A percentile compares a stretch with the other conserved stretches of the same genome.
These are phyloP conservation scores for Actinernus sp. DNA, from an alignment of 92 coral and sea anemone genomes.

Conservation along the genomic window DNA sequence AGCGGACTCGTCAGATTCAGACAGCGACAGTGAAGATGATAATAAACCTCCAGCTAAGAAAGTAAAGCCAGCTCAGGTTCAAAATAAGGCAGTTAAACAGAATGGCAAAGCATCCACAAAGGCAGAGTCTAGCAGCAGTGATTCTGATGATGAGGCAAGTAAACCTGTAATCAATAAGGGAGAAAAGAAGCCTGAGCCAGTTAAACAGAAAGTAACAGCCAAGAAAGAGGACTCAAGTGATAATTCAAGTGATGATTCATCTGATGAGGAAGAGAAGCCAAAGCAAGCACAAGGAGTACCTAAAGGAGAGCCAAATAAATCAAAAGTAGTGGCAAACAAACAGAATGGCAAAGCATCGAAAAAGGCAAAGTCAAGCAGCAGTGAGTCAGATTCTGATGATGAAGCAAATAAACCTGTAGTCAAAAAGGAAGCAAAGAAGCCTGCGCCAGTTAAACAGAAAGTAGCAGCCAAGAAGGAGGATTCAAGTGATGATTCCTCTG, in stretches of 20 bases:
- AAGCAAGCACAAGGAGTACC: background rate
- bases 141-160: constrained; percentile 57
- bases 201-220: constrained; percentile 14
- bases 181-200: constrained; percentile 10
- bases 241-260: constrained; percentile 42
- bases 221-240: constrained; percentile 48
- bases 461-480: constrained; percentile 35
- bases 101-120: background rate
- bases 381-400: constrained; percentile 18
- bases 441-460: constrained; percentile 16
- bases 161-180: constrained; percentile 19
- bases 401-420: constrained; percentile 26
- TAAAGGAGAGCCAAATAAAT: constrained; percentile 5
- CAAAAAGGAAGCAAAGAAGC: constrained; percentile 30
- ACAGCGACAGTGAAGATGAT: constrained; percentile 61
- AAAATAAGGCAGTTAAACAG: background rate
- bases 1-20: constrained; percentile 42
- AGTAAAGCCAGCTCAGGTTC: background rate
- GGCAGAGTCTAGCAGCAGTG: background rate
- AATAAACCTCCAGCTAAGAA: background rate
- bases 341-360: constrained; percentile 6
- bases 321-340: constrained; percentile 14
- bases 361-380: constrained; percentile 28
- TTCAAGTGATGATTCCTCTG: constrained; percentile 8
- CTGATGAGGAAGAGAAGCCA: constrained; percentile 58